Evolutionary conservation across 2,113 vertebrate species (phyloP), one percentile per base, ranked within the genome.

Genomic region (Prunella himalayana): DNA sequence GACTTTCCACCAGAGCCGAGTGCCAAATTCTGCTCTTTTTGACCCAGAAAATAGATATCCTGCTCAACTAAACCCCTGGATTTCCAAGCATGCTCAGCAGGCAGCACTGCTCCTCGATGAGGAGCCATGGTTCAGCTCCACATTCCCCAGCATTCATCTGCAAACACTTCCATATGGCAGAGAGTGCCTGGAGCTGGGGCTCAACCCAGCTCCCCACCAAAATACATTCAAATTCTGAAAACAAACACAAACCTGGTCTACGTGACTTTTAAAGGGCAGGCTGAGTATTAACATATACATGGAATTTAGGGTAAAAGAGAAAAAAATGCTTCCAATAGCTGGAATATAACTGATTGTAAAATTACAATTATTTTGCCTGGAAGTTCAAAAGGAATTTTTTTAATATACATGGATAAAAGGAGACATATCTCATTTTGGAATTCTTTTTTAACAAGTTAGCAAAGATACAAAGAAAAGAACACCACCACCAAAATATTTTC

Each of bases 141-240:
- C 30, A 2, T 15, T 78, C 50, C 37, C 22, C n/a, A 59, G 24
- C n/a, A 82, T 0, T 0, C 15, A 79, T 24, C 53, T 82, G n/a
- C 89, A 86, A 94, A 51, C 54, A 10, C 20, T 87, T 87, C 78
- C 49, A 66, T 35, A 35, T 25, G 42, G 57, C 57, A 94, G 37
- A 66, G 41, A 64, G 1, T 31, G 49, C 65, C n/a, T 87, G 63
- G 63, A 86, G 51, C 50, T 63, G 33, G n/a, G 82, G 60, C 17
- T 77, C 50, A 73, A 51, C 18, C 27, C 37, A 2, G 18, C 8
- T 57, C 66, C 39, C 68, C 54, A n/a, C 27, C 53, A 69, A 76
- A 92, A 92, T 0, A 19, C 15, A 60, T 9, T 28, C 25, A 42
- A 39, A 35, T 33, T 39, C 65, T 65, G 17, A 56, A 60, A 94